Conservation (phyloP, 1,140 invertebrate genomes). For the Apis dorsata region DNA sequence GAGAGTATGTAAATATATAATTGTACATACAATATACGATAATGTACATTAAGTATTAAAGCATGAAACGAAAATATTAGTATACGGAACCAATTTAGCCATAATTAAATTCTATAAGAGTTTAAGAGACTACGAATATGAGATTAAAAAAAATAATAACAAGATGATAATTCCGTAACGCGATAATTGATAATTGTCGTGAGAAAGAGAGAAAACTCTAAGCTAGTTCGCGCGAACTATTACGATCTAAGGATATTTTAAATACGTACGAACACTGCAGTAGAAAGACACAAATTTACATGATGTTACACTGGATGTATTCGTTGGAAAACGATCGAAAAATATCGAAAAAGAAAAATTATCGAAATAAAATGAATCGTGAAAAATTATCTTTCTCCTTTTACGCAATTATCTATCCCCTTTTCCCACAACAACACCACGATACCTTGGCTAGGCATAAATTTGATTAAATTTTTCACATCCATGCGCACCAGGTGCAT, state of each 20-base stretch:
- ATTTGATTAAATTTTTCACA: slow-evolving; percentile 5
- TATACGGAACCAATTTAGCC: slow-evolving; percentile 52
- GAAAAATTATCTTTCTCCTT: neutral
- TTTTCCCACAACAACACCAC: neutral
- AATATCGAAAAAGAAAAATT: slow-evolving; percentile 18
- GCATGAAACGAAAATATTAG: slow-evolving; percentile 48
- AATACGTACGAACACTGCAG: slow-evolving; percentile 60
- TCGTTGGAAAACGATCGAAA: slow-evolving; percentile 43
- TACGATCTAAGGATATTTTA: slow-evolving; percentile 64
- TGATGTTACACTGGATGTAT: slow-evolving; percentile 53
- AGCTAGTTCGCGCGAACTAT: slow-evolving; percentile 35
- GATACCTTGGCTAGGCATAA: neutral
- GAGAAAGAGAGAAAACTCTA: neutral
- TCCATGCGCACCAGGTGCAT: neutral
- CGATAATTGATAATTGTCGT: slow-evolving; percentile 54
- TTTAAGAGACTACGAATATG: slow-evolving; percentile 7
- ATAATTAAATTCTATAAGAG: slow-evolving; percentile 17
- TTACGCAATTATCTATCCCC: neutral
- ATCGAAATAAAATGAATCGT: slow-evolving; percentile 54
- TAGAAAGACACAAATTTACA: slow-evolving; percentile 45
- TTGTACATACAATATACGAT: slow-evolving; percentile 44
- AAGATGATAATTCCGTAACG: slow-evolving; percentile 40
- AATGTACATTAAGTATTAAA: slow-evolving; percentile 6
- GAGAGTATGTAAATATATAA: slow-evolving; percentile 37
- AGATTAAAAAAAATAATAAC: neutral